These are phyloP conservation scores for Mus caroli DNA, from an alignment of 2,797 vertebrate genomes.

Conservation along the genomic window DNA sequence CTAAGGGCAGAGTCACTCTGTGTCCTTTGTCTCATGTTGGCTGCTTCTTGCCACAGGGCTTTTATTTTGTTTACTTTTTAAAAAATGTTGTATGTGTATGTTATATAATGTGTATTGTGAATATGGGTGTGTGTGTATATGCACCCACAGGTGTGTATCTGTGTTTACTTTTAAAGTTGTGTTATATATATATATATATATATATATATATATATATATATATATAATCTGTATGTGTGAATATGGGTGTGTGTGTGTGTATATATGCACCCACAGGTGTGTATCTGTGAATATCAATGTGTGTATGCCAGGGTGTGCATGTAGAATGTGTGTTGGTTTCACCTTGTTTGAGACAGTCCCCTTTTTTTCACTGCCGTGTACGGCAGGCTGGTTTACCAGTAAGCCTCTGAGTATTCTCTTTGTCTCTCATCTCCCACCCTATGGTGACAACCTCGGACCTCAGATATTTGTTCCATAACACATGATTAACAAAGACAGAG, in stretches of 20 bases:
- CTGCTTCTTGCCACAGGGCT: background rate
- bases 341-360: background rate
- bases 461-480: background rate
- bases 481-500: background rate
- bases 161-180: too few species aligned
- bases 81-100: background rate
- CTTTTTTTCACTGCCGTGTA: background rate
- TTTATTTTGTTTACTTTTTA: background rate
- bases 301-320: background rate
- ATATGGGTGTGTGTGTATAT: background rate
- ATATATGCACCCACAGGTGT: background rate
- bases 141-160: background rate
- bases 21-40: too few species aligned
- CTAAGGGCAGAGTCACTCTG: background rate
- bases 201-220: background rate
- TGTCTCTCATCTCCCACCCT: background rate
- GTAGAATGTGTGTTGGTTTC: background rate
- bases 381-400: background rate
- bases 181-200: background rate
- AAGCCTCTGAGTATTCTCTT: background rate
- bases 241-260: background rate
- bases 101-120: background rate
- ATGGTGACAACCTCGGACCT: background rate
- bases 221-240: background rate
- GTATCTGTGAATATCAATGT: background rate